Percentiles rank a stretch among this genome's conserved stretches.
Evolutionary conservation across 2,113 vertebrate species (phyloP).

Genomic region (Accipiter cooperii): DNA sequence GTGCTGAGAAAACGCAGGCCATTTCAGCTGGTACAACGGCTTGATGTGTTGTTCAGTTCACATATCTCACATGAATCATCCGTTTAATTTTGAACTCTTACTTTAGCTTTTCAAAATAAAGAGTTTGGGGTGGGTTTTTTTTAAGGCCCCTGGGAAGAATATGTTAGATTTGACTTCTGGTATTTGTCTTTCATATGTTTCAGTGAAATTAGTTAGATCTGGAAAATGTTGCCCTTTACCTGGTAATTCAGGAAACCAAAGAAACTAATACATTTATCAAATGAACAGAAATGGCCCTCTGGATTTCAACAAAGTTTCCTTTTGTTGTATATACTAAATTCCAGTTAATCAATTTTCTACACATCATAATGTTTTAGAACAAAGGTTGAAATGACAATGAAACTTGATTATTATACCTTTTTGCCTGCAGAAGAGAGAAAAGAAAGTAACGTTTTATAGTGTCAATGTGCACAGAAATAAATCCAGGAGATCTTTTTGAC

Average conservation of each 20-base stretch:
- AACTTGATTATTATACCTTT: slow-evolving; percentile 37
- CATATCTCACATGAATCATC: slow-evolving; percentile 57
- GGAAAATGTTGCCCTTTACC: slow-evolving; percentile 71
- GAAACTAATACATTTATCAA: slow-evolving; percentile 71
- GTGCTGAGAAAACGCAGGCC: slow-evolving; percentile 49
- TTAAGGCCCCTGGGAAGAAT: slow-evolving; percentile 61
- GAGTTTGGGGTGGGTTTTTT: not conserved
- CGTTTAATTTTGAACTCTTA: slow-evolving; percentile 58
- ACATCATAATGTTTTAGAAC: slow-evolving; percentile 51
- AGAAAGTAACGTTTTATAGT: slow-evolving; percentile 30
- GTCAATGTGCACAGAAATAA: slow-evolving; percentile 41
- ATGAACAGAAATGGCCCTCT: slow-evolving; percentile 49
- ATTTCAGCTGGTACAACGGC: slow-evolving; percentile 18
- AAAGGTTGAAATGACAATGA: slow-evolving; percentile 45
- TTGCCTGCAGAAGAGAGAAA: slow-evolving; percentile 12
- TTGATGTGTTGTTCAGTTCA: slow-evolving; percentile 6
- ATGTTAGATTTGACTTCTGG: slow-evolving; percentile 68
- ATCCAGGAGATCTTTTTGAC: slow-evolving; percentile 20
- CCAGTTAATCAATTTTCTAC: slow-evolving; percentile 60
- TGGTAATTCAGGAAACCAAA: slow-evolving; percentile 72
- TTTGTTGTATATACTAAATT: slow-evolving; percentile 28
- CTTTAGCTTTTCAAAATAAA: slow-evolving; percentile 59
- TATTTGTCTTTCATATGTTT: slow-evolving; percentile 71
- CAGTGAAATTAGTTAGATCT: slow-evolving; percentile 69
- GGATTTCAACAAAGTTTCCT: slow-evolving; percentile 60